A percentile compares a stretch with the other conserved stretches of the same genome.
These are phyloP conservation scores for Chirona hameri DNA, from an alignment of 2,888 invertebrate species.

Conservation along the genomic window DNA sequence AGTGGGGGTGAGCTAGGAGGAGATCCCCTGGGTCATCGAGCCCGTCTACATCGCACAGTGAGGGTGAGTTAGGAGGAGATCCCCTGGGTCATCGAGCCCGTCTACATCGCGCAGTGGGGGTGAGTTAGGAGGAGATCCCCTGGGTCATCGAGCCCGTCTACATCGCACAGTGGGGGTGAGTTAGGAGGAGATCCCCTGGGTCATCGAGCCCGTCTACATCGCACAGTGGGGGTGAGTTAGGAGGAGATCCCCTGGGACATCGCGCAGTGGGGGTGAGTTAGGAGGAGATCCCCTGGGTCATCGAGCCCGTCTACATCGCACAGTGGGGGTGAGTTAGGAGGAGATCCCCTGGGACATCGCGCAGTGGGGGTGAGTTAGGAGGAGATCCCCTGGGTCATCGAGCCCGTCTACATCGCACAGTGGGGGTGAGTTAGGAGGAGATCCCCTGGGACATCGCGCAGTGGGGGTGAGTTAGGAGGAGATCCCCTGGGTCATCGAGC, in stretches of 20 bases:
- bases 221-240: slow-evolving; percentile 91
- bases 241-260: slow-evolving; percentile 99
- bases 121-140: slow-evolving; percentile 88
- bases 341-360: slow-evolving; percentile 99
- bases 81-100: slow-evolving; percentile 98
- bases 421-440: slow-evolving; percentile 93
- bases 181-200: slow-evolving; percentile 97
- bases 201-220: slow-evolving; percentile 97
- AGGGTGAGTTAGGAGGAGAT: slow-evolving; percentile 93
- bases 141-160: slow-evolving; percentile 99
- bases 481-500: slow-evolving; percentile 99
- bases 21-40: slow-evolving; percentile 99
- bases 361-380: slow-evolving; percentile 92
- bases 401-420: slow-evolving; percentile 98
- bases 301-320: slow-evolving; percentile 98
- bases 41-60: slow-evolving; percentile 99
- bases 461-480: slow-evolving; percentile 93
- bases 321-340: slow-evolving; percentile 93
- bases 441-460: slow-evolving; percentile 99
- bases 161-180: slow-evolving; percentile 97
- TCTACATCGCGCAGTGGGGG: slow-evolving; percentile 99
- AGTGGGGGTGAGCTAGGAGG: slow-evolving; percentile 93
- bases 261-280: slow-evolving; percentile 92
- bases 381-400: slow-evolving; percentile 99
- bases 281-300: slow-evolving; percentile 99